Percentiles rank a stretch among this genome's conserved stretches.
phyloP scores from a whole-genome alignment of 2,113 vertebrate genomes.

The Sylvia atricapilla region DNA sequence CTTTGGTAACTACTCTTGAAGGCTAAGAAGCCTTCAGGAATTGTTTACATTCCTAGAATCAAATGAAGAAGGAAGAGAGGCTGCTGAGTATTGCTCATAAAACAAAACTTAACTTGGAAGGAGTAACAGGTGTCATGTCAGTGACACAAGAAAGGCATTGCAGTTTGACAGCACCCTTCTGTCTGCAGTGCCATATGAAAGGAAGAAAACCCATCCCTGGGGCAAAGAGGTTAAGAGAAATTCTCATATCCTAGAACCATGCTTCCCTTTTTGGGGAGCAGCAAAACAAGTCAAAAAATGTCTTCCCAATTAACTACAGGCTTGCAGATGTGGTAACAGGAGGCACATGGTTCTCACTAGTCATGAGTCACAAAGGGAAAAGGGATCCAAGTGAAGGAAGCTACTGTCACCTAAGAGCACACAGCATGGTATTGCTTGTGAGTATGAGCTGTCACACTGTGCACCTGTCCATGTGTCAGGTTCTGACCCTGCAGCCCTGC shows the following conservation, averaged over 20 bases:
- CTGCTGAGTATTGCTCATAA: neutral
- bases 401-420: neutral
- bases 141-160: neutral
- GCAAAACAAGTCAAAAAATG: neutral
- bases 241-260: neutral
- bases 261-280: neutral
- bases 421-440: accelerated
- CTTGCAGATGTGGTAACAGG: neutral
- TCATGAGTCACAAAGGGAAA: neutral
- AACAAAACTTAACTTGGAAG: neutral
- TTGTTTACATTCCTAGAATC: neutral
- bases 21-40: neutral
- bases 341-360: neutral
- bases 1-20: neutral
- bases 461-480: neutral
- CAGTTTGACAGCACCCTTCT: neutral
- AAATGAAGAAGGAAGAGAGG: neutral
- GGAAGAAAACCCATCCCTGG: neutral
- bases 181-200: neutral
- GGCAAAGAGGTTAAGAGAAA: neutral
- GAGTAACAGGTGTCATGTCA: neutral
- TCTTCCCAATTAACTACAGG: neutral
- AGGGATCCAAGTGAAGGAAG: neutral
- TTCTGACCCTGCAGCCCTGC: neutral
- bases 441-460: neutral